Percentiles rank a stretch among this genome's conserved stretches.
These are phyloP conservation scores for Plectrocnemia conspersa DNA, from an alignment of 1,140 invertebrate species.

Conservation along the genomic window DNA sequence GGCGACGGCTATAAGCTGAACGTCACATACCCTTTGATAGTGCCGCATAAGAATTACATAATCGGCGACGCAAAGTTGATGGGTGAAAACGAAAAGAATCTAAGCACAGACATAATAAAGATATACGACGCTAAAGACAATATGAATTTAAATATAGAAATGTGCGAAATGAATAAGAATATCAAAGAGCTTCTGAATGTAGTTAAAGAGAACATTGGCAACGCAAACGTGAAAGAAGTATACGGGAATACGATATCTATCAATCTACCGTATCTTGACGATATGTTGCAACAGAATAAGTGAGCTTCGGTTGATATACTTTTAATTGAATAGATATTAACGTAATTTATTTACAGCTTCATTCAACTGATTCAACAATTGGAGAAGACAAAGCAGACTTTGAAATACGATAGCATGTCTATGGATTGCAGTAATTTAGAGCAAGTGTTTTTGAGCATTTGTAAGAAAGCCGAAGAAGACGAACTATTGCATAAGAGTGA, in stretches of 20 bases:
- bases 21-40: constrained; percentile 44
- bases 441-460: constrained; percentile 54
- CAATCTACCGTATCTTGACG: constrained; percentile 51
- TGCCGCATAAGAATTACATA: background rate
- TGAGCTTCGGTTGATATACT: constrained; percentile 37
- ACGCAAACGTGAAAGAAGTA: constrained; percentile 45
- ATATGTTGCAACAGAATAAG: constrained; percentile 51
- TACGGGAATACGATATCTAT: constrained; percentile 46
- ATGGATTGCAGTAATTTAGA: constrained; percentile 57
- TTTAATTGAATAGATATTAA: constrained; percentile 7
- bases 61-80: background rate
- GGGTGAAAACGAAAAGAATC: background rate
- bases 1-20: constrained; percentile 72
- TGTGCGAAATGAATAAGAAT: constrained; percentile 14
- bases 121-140: constrained; percentile 1
- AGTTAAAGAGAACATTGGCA: constrained; percentile 47
- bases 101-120: constrained; percentile 33
- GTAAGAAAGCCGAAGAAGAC: constrained; percentile 42
- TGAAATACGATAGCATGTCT: constrained; percentile 47
- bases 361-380: constrained; percentile 43
- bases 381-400: constrained; percentile 43
- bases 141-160: constrained; percentile 1
- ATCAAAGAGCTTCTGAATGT: constrained; percentile 44
- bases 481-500: background rate
- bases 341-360: constrained; percentile 43